Base-by-base conservation (phyloP, 2,113 vertebrate genomes). In the Platycercus adscitus region DNA sequence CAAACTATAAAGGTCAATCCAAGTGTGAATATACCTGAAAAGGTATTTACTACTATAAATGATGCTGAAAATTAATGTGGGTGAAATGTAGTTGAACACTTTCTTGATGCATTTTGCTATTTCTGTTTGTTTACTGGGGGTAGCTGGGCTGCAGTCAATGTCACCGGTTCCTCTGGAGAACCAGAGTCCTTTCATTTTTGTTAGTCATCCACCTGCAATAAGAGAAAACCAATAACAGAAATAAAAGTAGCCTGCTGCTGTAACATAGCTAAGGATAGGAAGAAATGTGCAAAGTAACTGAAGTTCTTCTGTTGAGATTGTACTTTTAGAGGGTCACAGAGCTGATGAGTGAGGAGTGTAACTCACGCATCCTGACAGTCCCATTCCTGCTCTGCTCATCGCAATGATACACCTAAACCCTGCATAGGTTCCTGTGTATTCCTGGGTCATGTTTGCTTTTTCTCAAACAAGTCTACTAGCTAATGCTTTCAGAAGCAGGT, bases 401-500 rank as follows among this genome's bases (percentile, higher is more conserved):
- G 13, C 16, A 3, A 23, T 17, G 64, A 43, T 25, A 44, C 53
- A 44, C 53, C 69, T 61, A 81, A 86, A 69, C 9, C 66, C 82
- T 71, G 63, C 13, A 60, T 16, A 66, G 83, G 58, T 39, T 71
- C 55, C 43, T 81, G 86, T 17, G 8, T 81, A 21, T 43, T 77
- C 52, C 84, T 80, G 35, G 55, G 80, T 65, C 13, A 2, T 76
- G 86, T 91, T 96, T 94, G 88, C 91, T 93, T 94, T 93, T 82
- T 14, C 92, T 91, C 76, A 94, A 85, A 83, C 88, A n/a, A 65
- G 92, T 66, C 89, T 91, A 58, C 86, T 88, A 87, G 91, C 70
- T 89, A 49, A 77, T 94, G 81, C 52, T 93, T 93, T 91, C 87
- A 65, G 77, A 94, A 95, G 90, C 92, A 87, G 73, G 73, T 35